Base-by-base conservation (phyloP, 1,140 invertebrate genomes). In the Drosophila nikananu region DNA sequence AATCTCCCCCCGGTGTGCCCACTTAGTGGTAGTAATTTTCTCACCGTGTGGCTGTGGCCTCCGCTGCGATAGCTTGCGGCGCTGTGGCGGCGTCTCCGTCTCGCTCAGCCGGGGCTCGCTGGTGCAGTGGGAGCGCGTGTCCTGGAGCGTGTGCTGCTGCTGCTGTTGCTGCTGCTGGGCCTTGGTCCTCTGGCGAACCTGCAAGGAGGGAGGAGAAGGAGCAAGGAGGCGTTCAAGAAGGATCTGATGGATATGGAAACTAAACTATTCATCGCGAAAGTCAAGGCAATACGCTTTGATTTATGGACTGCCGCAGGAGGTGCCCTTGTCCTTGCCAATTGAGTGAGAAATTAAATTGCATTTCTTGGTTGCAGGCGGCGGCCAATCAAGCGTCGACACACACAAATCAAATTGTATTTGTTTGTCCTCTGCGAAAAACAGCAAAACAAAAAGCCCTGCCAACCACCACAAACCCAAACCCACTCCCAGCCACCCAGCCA, bases 41-140 rank as follows among this genome's bases (percentile, higher is more conserved):
- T 92, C 79, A 93, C 92, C 87, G 81, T 92, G 72, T 92, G 92
- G 71, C 93, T 93, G 92, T 48, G 92, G 94, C 79, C 94, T 93
- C 51, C 94, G 94, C 78, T 94, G 94, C 9, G 94, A 94, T 12
- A 94, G 83, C 51, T 94, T 94, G 48, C 92, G 83, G 49, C 92
- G 80, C 71, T 92, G 93, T 52, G 91, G 93, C 30, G 92, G 89
- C 80, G 92, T 91, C 83, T 93, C 92, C 42, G 91, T 93, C 65
- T 93, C 92, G 48, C 86, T 93, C 23, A 93, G 80, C 51, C 92
- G 79, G 30, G 92, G 92, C 66, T 93, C 92, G 61, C 92, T 93
- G 67, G 80, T 92, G 81, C 91, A 93, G 52, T 93, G 92, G 30
- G 91, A 75, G 39, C 92, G 83, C 27, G 92, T 75, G 27, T 92